Evolutionary conservation across 1,140 invertebrate genomes (phyloP).

Genomic region (Brachionus plicatilis): DNA sequence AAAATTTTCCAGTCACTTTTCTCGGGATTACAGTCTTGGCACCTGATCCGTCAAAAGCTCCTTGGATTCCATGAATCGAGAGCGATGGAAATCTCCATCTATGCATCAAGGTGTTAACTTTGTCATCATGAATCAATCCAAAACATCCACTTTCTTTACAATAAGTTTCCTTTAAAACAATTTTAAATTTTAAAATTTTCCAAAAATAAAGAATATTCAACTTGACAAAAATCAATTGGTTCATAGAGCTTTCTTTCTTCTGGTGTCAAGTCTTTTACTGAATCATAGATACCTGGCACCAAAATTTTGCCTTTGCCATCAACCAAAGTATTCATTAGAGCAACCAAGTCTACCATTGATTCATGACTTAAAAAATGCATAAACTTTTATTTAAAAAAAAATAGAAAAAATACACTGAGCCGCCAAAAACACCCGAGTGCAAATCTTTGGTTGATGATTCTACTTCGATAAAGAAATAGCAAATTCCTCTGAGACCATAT

Average conservation of each 20-base stretch:
- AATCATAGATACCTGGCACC: constrained; percentile 51
- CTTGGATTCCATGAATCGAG: constrained; percentile 63
- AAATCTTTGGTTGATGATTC: constrained; percentile 82
- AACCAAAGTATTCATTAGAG: constrained; percentile 48
- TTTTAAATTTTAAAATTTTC: neutral
- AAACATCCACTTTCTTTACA: neutral
- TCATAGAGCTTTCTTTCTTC: constrained; percentile 62
- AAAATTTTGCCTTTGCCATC: constrained; percentile 50
- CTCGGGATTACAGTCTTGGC: constrained; percentile 87
- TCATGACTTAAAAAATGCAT: constrained; percentile 48
- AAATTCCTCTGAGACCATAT: constrained; percentile 84
- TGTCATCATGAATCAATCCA: constrained; percentile 44
- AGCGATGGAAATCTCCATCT: constrained; percentile 70
- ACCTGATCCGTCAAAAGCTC: constrained; percentile 83
- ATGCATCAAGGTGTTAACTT: constrained; percentile 70
- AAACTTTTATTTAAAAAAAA: too few relatives aligned
- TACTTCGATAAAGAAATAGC: constrained; percentile 84
- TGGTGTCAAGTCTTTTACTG: constrained; percentile 64
- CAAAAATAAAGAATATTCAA: neutral
- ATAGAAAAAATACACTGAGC: constrained; percentile 60
- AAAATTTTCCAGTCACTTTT: constrained; percentile 93
- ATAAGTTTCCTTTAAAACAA: neutral
- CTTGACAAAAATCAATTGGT: constrained; percentile 16
- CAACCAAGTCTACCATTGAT: constrained; percentile 52
- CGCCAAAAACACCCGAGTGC: constrained; percentile 90